Base-by-base conservation (phyloP, 2,797 vertebrate species). In the Eospalax fontanierii region DNA sequence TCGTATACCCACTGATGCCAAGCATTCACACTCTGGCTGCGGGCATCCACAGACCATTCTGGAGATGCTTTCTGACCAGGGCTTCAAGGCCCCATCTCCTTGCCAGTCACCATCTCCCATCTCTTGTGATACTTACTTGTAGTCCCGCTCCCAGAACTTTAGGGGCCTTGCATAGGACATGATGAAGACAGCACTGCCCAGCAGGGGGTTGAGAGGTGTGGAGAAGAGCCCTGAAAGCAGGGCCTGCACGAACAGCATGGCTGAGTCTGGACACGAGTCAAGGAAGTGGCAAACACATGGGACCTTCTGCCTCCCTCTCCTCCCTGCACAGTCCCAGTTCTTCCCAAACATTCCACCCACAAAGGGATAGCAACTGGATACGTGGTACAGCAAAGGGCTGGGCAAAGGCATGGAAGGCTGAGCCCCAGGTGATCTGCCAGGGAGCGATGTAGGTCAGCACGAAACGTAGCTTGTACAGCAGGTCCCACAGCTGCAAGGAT, bases 361-460 rank as follows among this genome's bases (percentile, higher is more conserved):
- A 91, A 19, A 33, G 9, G 6, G 63, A 70, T 0, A 1, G 46
- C 61, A 82, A 92, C 90, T 1, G 97, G 98, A 96, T 98, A 98
- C 98, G 98, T 30, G 98, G 98, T 75, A 98, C 98, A 0, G 98
- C 98, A 0, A 98, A 98, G 1, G 98, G 98, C 96, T 98, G 98
- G 83, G 98, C 98, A 7, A 98, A 98, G 87, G 98, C 98, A 0
- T 98, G 98, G 97, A 98, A 98, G 50, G 98, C 98, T 0, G 98
- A 98, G 74, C 98, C 98, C 98, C 98, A 98, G n/a, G 98, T 98
- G 96, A 98, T 98, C 95, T 98, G 98, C 98, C 98, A 98, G 24
- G 98, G 98, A 0, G 98, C 98, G 2, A 98, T 98, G 97, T 98
- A 98, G 91, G 98, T 98, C 79, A 98, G 97, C 66, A 98, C 98